Base-by-base conservation (phyloP, 2,797 vertebrate species). In the Aeoliscus strigatus region DNA sequence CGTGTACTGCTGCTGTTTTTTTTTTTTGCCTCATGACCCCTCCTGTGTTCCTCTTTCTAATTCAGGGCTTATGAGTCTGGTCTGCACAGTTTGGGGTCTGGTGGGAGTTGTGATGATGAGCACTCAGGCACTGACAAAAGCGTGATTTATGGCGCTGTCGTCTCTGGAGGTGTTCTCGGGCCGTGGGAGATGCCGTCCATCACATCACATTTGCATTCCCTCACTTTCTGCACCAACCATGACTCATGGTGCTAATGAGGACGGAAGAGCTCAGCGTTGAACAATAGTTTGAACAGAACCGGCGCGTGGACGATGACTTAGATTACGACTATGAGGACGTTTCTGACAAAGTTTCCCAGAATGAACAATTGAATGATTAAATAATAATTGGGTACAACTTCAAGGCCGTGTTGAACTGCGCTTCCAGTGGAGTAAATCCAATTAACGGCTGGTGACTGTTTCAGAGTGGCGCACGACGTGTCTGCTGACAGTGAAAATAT, bases 241-340 rank as follows among this genome's bases (percentile, higher is more conserved):
- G 77, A 82, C 60, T 84, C 62, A 60, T 61, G 18, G 28, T 27
- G 9, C 66, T 82, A 84, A 84, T 77, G 75, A 74, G 55, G 73
- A 75, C 52, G 39, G 27, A 32, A 37, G 51, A 21, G 28, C 46
- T 51, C 60, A 12, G 39, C 39, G 45, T 53, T 43, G 38, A 38
- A 16, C 49, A 21, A 14, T 47, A 51, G 52, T 70, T 61, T 58
- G 31, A 65, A n/a, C 34, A 18, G 18, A 37, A 34, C 51, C 39
- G 43, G 18, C 1, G 26, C 33, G 26, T n/a, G 11, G 13, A 23
- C 13, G 6, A 18, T n/a, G n/a, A n/a, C n/a, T n/a, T n/a, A n/a
- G n/a, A n/a, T n/a, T n/a, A n/a, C n/a, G n/a, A n/a, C n/a, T n/a
- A n/a, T n/a, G n/a, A n/a, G n/a, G n/a, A n/a, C n/a, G n/a, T n/a